Evolutionary conservation across 2,888 invertebrate species (phyloP).

Genomic region (Tillus elongatus): DNA sequence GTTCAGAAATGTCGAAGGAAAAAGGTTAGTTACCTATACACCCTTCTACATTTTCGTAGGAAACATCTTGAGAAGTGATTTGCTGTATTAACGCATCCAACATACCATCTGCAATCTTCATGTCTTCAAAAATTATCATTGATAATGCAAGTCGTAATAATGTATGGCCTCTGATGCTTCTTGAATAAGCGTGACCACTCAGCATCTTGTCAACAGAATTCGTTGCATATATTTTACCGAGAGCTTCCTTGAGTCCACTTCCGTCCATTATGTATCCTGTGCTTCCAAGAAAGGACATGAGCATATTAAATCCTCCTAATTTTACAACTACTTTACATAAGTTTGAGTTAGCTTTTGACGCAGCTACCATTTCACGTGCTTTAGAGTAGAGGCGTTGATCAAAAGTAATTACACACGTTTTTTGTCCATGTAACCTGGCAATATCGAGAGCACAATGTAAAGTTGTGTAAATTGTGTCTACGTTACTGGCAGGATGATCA

Average conservation of each 20-base stretch:
- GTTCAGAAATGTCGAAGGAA: conserved; percentile 18
- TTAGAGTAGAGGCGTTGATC: conserved; percentile 18
- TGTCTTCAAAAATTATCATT: conserved; percentile 19
- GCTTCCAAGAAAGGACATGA: conserved; percentile 24
- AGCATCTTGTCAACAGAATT: conserved; percentile 32
- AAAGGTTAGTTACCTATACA: conserved; percentile 16
- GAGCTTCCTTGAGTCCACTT: conserved; percentile 23
- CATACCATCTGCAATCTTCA: conserved; percentile 14
- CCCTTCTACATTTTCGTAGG: conserved; percentile 21
- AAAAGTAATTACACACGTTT: conserved; percentile 8
- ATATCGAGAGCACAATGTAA: not conserved
- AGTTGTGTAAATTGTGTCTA: conserved; percentile 3
- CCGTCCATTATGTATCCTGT: conserved; percentile 24
- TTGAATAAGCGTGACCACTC: conserved; percentile 29
- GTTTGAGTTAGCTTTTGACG: conserved; percentile 15
- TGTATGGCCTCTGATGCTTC: conserved; percentile 31
- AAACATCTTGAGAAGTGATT: conserved; percentile 24
- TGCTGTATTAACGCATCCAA: conserved; percentile 23
- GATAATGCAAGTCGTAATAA: conserved; percentile 26
- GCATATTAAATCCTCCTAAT: conserved; percentile 35
- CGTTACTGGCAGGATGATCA: conserved; percentile 12
- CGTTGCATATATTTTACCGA: conserved; percentile 20
- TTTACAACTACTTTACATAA: conserved; percentile 24
- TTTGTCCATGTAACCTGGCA: conserved; percentile 7
- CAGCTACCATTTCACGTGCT: conserved; percentile 18